Base-by-base conservation (phyloP, 2,797 vertebrate species). In the Geotrypetes seraphini region DNA sequence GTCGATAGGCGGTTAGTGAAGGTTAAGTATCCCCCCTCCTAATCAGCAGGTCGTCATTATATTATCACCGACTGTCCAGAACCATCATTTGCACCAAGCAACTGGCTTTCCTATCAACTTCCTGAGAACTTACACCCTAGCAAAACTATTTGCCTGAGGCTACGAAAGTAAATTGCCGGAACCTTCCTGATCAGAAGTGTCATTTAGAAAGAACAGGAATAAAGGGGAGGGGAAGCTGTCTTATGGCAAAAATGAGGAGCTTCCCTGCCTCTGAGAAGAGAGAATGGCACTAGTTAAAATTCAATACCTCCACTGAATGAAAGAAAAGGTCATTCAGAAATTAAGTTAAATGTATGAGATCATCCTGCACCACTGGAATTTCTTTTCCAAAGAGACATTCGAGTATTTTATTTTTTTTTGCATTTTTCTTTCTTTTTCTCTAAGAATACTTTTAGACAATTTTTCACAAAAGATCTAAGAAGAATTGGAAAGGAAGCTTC, bases 41-140 rank as follows among this genome's bases (percentile, higher is more conserved):
- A 17, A 7, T 53, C 46, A 22, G 28, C 31, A 49, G 44, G 28
- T 52, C 41, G 24, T 65, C 65, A 47, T 67, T 65, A 41, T 66
- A 50, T 66, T 63, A 36, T 51, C 53, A 36, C 38, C 43, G 40
- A 32, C 34, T 47, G 36, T 33, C 50, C 66, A 16, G 27, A 39
- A 25, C 28, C 62, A 62, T 66, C 58, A 39, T 67, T 71, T 67
- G 53, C 48, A 51, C 39, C 18, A 31, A 51, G 63, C 40, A 51
- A 57, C 61, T 61, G 61, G 40, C 48, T 39, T 50, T 54, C 42
- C 39, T 36, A 52, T 41, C 47, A 55, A 43, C 39, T 60, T 51
- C 56, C 54, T 65, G 62, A 65, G 53, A 67, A 62, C 25, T 31
- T 13, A 35, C 30, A 33, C 28, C 19, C 42, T 24, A 20, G 34